phyloP scores from a whole-genome alignment of 1,140 invertebrate species.

The Lanistes nyassanus region DNA sequence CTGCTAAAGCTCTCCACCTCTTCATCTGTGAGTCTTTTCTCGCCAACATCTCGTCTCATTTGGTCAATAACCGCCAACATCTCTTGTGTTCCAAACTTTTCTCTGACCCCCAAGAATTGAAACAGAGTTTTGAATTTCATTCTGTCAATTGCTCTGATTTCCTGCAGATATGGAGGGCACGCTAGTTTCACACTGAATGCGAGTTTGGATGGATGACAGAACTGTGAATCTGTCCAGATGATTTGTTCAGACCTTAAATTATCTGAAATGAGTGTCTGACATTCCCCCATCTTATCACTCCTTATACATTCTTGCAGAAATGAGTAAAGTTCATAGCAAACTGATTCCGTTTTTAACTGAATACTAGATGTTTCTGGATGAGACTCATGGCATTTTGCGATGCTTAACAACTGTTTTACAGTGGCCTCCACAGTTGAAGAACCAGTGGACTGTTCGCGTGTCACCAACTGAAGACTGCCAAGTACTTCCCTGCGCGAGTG shows the following conservation, averaged over 20 bases:
- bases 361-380: not conserved
- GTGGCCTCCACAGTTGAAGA: not conserved
- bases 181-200: conserved; percentile 21
- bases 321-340: not conserved
- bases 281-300: not conserved
- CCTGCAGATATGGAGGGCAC: conserved; percentile 39
- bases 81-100: conserved; percentile 5
- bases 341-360: not conserved
- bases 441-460: not conserved
- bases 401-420: no score
- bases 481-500: not conserved
- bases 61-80: not conserved
- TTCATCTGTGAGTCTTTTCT: not conserved
- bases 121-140: conserved; percentile 12
- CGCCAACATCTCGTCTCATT: not conserved
- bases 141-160: conserved; percentile 5
- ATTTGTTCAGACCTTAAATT: conserved; percentile 7
- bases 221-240: conserved; percentile 15
- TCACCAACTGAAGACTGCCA: not conserved
- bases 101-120: conserved; percentile 8
- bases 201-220: conserved; percentile 30
- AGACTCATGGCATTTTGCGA: not conserved
- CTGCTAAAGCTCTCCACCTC: not conserved
- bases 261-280: not conserved
- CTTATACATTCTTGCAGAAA: not conserved